These are phyloP conservation scores for Mormyrus iriodes DNA, from an alignment of 2,113 vertebrate species.

Conservation along the genomic window DNA sequence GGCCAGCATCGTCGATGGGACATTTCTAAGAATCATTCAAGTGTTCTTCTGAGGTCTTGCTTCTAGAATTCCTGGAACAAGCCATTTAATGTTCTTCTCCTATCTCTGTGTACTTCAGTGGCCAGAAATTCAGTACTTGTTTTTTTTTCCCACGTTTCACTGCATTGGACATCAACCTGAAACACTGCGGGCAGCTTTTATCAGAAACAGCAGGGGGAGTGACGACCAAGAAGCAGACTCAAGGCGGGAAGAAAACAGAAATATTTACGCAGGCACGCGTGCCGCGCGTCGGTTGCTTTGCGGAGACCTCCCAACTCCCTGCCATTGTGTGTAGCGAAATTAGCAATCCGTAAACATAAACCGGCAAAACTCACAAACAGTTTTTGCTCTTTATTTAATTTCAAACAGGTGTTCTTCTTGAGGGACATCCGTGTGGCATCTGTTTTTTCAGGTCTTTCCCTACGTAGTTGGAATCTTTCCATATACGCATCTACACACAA, in stretches of 20 bases:
- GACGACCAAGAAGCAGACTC: neutral
- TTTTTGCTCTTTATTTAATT: neutral
- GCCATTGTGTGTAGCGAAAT: neutral
- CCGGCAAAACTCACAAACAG: neutral
- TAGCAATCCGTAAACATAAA: neutral
- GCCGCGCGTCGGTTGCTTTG: neutral
- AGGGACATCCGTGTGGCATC: neutral
- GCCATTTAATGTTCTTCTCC: neutral
- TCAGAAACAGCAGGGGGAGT: neutral
- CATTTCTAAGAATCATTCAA: conserved; percentile 17
- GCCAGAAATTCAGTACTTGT: neutral
- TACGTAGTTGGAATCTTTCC: neutral
- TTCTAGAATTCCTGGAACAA: conserved; percentile 14
- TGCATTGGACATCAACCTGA: neutral
- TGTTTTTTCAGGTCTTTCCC: neutral
- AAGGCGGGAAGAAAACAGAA: neutral
- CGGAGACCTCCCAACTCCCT: neutral
- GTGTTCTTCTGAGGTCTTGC: neutral
- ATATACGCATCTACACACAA: neutral
- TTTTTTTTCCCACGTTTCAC: neutral
- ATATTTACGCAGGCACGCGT: neutral
- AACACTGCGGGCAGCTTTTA: neutral
- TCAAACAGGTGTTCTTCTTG: neutral
- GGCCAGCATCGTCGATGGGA: conserved; percentile 26
- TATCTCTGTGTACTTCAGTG: neutral